phyloP scores from a whole-genome alignment of 2,888 invertebrate genomes.

The Microctonus aethiopoides region DNA sequence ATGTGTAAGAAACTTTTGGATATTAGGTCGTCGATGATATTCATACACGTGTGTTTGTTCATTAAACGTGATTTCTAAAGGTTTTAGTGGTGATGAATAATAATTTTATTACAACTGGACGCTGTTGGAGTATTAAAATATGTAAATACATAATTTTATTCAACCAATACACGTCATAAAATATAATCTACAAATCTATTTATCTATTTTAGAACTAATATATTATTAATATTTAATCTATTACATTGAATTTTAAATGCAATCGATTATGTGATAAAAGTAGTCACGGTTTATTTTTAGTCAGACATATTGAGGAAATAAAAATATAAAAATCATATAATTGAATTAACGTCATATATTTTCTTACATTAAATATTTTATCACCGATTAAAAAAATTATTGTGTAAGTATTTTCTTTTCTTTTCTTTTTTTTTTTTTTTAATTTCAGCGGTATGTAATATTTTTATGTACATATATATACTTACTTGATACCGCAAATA shows the following conservation, averaged over 20 bases:
- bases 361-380: neutral
- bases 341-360: neutral
- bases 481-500: neutral
- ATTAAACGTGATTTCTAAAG: conserved; percentile 36
- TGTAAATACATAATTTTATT: conserved; percentile 1
- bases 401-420: no score
- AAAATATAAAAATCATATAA: neutral
- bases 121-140: neutral
- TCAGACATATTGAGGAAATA: neutral
- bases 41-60: conserved; percentile 30
- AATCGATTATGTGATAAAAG: neutral
- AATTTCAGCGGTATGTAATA: no score
- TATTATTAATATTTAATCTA: neutral
- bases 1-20: neutral
- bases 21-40: neutral
- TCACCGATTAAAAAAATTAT: no score
- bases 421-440: no score
- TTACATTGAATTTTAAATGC: neutral
- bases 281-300: neutral
- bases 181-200: neutral
- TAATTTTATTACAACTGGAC: conserved; percentile 32
- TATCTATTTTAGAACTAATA: neutral
- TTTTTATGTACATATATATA: neutral
- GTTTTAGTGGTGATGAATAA: conserved; percentile 34
- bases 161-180: neutral